Conservation (phyloP, 2,888 invertebrate genomes). For the Netelia fuscicornis region DNA sequence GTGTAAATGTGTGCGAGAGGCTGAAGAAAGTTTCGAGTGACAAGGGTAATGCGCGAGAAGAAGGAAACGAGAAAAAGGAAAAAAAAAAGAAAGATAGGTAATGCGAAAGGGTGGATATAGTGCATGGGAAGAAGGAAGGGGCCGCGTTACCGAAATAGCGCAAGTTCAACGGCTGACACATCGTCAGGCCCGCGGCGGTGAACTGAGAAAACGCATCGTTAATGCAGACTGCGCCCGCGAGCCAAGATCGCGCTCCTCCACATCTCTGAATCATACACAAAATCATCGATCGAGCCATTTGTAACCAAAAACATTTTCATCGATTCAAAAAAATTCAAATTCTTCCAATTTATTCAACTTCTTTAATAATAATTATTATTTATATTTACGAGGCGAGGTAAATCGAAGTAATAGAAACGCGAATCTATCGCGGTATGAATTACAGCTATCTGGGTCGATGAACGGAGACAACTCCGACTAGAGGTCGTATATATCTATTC, state of each 20-base stretch:
- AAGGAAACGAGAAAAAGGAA: neutral
- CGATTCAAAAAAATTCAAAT: too few species aligned
- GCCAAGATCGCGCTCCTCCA: neutral
- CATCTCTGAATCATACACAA: neutral
- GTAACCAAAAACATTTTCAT: neutral
- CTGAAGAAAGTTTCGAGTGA: slow-evolving; percentile 24
- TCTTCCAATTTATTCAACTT: too few species aligned
- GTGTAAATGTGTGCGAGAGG: neutral
- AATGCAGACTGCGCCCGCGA: neutral
- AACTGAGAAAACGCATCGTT: slow-evolving; percentile 41
- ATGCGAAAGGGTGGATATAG: slow-evolving; percentile 11
- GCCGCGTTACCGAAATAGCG: slow-evolving; percentile 68
- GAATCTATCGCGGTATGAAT: neutral
- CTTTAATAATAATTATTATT: too few species aligned
- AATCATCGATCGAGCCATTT: neutral
- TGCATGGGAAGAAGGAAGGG: slow-evolving; percentile 35
- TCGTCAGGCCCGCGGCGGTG: slow-evolving; percentile 12
- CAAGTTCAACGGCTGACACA: slow-evolving; percentile 69
- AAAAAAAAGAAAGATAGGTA: slow-evolving; percentile 18
- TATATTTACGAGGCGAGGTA: neutral
- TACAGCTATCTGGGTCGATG: slow-evolving; percentile 36
- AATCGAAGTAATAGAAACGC: neutral
- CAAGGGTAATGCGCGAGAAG: slow-evolving; percentile 1
- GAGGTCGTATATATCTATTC: neutral
- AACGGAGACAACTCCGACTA: slow-evolving; percentile 18